Evolutionary conservation across 2,888 invertebrate genomes (phyloP), one percentile per base, ranked within the genome.

Genomic region (Amblyteles armatorius): DNA sequence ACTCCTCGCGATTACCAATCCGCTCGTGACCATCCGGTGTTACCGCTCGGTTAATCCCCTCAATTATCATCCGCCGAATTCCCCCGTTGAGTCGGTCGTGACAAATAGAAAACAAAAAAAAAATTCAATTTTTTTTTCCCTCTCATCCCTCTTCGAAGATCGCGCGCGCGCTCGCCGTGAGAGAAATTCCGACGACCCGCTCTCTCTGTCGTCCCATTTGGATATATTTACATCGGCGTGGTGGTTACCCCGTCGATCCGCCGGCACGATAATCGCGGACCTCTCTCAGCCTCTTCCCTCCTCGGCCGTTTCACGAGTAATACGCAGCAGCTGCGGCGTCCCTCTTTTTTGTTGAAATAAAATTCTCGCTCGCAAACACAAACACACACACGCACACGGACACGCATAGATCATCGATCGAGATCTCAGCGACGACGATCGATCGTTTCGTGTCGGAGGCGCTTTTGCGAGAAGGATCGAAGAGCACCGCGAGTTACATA

Each of bases 221-320:
- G 76, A 82, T 85, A 79, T 85, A 85, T 85, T 85, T 82, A 82
- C 82, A 79, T 68, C 82, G 85, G 77, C 85, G 60, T 79, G 82
- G 85, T 82, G 85, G 79, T 82, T 73, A 77, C 57, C 63, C 84
- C 84, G 76, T 76, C 74, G 65, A 73, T 78, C 22, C 74, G 79
- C 74, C 79, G 83, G 83, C 74, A 44, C 73, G 83, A 79, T 83
- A 74, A 83, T 73, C 83, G 36, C 69, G 60, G 26, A 60, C 16
- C 22, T 40, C 29, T 13, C 60, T 13, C 26, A 26, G 60, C 44
- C 52, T 52, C 57, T 57, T 74, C 68, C 60, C 48, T 69, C 11
- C 77, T 73, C 82, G 69, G 55, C 57, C 72, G 22, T 63, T 55
- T 40, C 71, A 40, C 72, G 79, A 79, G 79, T 79, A 79, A 72